A percentile compares a stretch with the other conserved stretches of the same genome.
Evolutionary conservation across 2,113 vertebrate species (phyloP).

Genomic region (Trichechus manatus): DNA sequence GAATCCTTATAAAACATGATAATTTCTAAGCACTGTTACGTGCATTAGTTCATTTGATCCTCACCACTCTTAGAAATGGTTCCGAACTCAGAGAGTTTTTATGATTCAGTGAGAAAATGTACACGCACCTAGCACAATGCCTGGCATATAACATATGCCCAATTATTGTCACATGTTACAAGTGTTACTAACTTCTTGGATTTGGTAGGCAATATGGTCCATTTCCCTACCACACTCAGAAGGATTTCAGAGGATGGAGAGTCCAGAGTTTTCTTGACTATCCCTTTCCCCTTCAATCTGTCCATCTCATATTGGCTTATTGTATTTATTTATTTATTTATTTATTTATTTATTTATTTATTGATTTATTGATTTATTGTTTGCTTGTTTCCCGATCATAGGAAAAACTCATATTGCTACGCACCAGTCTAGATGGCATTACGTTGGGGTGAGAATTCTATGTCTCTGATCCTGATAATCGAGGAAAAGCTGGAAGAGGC

Average conservation of each 20-base stretch:
- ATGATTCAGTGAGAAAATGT: background rate
- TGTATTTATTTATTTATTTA: background rate
- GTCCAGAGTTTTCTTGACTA: background rate
- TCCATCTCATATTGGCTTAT: background rate
- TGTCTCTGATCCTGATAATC: background rate
- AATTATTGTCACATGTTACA: background rate
- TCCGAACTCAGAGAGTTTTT: conserved; percentile 11
- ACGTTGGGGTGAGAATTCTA: background rate
- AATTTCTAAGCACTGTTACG: background rate
- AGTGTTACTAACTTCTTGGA: conserved; percentile 15
- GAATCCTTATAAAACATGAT: conserved; percentile 36
- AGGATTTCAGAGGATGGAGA: conserved; percentile 13
- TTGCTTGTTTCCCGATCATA: background rate
- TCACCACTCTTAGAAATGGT: conserved; percentile 22
- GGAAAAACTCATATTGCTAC: background rate
- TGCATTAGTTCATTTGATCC: conserved; percentile 14
- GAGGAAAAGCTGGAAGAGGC: background rate
- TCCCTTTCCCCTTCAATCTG: background rate
- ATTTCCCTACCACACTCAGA: background rate
- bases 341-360: background rate
- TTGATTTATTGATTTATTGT: background rate
- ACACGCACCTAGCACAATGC: background rate
- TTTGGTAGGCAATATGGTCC: background rate
- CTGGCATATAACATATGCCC: background rate
- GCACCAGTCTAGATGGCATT: background rate